Percentiles rank a stretch among this genome's conserved stretches.
These are phyloP conservation scores for Mayetiola destructor DNA, from an alignment of 2,888 invertebrate genomes.

Conservation along the genomic window DNA sequence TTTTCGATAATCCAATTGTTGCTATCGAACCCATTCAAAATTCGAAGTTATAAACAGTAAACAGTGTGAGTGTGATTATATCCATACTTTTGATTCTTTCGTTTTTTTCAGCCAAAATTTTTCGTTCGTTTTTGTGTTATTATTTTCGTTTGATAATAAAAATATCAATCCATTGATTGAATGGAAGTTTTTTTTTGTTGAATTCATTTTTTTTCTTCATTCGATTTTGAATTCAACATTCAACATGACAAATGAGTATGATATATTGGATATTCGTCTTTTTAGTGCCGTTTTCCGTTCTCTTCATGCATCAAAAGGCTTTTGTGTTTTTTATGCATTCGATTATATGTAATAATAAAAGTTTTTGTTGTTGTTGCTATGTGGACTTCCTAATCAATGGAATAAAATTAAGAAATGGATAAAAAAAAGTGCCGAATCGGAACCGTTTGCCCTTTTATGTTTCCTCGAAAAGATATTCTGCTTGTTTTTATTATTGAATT, in stretches of 20 bases:
- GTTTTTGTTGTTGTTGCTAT: slow-evolving; percentile 7
- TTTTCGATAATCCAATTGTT: slow-evolving; percentile 1
- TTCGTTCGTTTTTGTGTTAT: too few relatives aligned
- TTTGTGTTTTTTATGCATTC: not conserved
- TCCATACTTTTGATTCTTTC: too few relatives aligned
- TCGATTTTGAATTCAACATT: too few relatives aligned
- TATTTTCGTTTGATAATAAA: too few relatives aligned
- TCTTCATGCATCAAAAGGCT: not conserved
- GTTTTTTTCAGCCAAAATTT: too few relatives aligned
- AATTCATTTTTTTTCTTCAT: too few relatives aligned
- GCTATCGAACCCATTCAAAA: not conserved
- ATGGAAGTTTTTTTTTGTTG: not conserved
- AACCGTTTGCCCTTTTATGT: not conserved
- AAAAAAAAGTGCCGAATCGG: not conserved
- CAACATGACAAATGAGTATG: slow-evolving; percentile 1
- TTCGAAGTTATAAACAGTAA: too few relatives aligned
- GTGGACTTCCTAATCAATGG: not conserved
- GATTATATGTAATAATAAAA: too few relatives aligned
- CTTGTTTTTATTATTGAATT: slow-evolving; percentile 1
- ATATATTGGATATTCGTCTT: not conserved
- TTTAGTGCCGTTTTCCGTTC: too few relatives aligned
- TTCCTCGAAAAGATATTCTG: slow-evolving; percentile 1
- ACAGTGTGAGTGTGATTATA: too few relatives aligned
- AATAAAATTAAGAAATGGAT: not conserved
- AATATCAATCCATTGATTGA: not conserved